Base-by-base conservation (phyloP, 2,113 vertebrate species). In the Nasalis larvatus region DNA sequence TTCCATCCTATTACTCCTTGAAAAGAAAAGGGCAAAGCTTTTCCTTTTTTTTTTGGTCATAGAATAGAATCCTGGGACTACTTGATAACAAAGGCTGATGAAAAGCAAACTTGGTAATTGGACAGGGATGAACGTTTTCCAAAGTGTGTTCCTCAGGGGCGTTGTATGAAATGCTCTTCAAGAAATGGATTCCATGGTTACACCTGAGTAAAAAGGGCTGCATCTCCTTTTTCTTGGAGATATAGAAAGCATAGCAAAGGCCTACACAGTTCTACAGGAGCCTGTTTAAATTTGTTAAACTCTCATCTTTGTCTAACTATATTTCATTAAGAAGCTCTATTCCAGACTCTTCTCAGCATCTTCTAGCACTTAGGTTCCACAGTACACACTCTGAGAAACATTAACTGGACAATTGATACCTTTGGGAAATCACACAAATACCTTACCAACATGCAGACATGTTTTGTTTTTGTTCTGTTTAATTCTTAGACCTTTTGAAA, bases 241-340 rank as follows among this genome's bases (percentile, higher is more conserved):
- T 42, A 56, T 0, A n/a, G 7, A 91, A 60, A 40, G 30, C 25
- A 30, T 49, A 27, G 21, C 30, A 71, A 69, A 92, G 40, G 13
- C 68, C 56, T 76, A 18, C n/a, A 7, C 10, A 37, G 14, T 52
- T 95, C 82, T 30, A 1, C 40, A 68, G 18, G 30, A 32, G 35
- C 73, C 32, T 54, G 32, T n/a, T 76, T 68, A 73, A 32, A 82
- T 86, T 45, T 56, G 25, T 66, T 77, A 93, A 91, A 86, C 8
- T 10, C 14, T 25, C 3, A 52, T 68, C 94, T 95, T 83, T 63
- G 4, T 40, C 86, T 90, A 91, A 93, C 82, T 78, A 32, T 40
- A 82, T 73, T 84, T 89, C 27, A 78, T 78, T 12, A 77, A 94
- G 80, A 95, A 93, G 73, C 25, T 49, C 66, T n/a, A 74, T 73